Evolutionary conservation across 2,113 vertebrate genomes (phyloP).

Genomic region (Willisornis vidua): DNA sequence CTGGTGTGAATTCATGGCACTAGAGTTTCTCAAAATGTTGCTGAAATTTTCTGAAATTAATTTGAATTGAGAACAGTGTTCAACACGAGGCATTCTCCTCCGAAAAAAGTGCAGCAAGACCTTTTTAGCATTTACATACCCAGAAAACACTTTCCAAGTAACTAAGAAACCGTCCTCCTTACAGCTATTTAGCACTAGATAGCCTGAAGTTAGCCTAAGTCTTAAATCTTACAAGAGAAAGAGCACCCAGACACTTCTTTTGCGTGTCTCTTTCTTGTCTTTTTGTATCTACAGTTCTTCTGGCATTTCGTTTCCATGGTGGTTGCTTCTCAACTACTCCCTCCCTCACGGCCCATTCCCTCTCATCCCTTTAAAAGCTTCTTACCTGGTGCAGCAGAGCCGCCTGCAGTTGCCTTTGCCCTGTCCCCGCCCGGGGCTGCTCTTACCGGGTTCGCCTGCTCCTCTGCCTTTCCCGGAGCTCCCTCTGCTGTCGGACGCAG

Average conservation of each 20-base stretch:
- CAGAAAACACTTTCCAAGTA: not conserved
- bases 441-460: rapidly evolving
- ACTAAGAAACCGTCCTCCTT: not conserved
- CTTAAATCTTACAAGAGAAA: not conserved
- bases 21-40: not conserved
- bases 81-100: not conserved
- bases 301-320: not conserved
- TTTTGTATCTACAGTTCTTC: not conserved
- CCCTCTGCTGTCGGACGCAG: constrained; percentile 50
- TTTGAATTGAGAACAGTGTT: not conserved
- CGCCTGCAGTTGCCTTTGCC: not conserved
- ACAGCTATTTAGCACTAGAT: not conserved
- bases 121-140: not conserved
- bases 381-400: not conserved
- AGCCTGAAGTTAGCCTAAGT: not conserved
- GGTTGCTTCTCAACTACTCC: not conserved
- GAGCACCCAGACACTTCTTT: not conserved
- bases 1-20: not conserved
- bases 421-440: not conserved
- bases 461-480: constrained; percentile 50
- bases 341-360: not conserved
- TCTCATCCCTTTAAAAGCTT: not conserved
- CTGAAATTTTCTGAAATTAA: not conserved
- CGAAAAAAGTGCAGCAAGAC: rapidly evolving
- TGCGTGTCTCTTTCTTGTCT: not conserved